phyloP scores from a whole-genome alignment of 2,797 vertebrate genomes.

The Chloroceryle inda region DNA sequence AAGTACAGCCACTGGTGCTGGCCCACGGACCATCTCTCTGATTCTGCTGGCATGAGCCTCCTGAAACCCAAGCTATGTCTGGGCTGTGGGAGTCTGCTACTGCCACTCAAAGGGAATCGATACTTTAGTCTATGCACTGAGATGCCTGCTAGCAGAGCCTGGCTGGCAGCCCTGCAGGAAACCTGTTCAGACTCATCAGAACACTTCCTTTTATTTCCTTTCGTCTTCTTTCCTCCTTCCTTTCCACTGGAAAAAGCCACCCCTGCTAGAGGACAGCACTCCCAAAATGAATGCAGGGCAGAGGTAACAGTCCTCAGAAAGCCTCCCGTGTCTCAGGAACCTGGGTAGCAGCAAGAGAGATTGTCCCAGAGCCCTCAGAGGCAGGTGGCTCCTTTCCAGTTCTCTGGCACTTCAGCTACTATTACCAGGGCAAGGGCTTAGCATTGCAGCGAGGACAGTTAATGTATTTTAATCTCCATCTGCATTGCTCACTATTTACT shows the following conservation, averaged over 20 bases:
- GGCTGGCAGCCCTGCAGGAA: constrained; percentile 25
- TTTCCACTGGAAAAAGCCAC: neutral
- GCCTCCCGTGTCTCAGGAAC: neutral
- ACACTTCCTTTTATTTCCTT: constrained; percentile 14
- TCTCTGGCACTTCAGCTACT: constrained; percentile 34
- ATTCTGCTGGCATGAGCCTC: neutral
- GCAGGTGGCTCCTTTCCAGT: constrained; percentile 7
- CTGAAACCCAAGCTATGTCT: constrained; percentile 53
- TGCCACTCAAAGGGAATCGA: constrained; percentile 58
- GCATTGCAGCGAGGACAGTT: constrained; percentile 64
- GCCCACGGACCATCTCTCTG: neutral
- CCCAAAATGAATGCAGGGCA: fast-evolving
- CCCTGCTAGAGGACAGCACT: neutral
- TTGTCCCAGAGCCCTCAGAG: neutral
- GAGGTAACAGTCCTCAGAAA: neutral
- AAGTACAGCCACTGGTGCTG: neutral
- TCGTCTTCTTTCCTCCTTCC: neutral
- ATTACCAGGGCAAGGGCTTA: constrained; percentile 56
- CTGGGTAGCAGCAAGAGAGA: neutral
- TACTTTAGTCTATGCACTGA: neutral
- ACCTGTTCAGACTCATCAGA: neutral
- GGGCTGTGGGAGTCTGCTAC: constrained; percentile 35
- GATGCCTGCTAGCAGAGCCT: neutral
- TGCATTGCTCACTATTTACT: constrained; percentile 60
- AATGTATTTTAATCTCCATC: constrained; percentile 64